These are phyloP conservation scores for Penaeus vannamei DNA, from an alignment of 1,140 invertebrate species.

Conservation along the genomic window DNA sequence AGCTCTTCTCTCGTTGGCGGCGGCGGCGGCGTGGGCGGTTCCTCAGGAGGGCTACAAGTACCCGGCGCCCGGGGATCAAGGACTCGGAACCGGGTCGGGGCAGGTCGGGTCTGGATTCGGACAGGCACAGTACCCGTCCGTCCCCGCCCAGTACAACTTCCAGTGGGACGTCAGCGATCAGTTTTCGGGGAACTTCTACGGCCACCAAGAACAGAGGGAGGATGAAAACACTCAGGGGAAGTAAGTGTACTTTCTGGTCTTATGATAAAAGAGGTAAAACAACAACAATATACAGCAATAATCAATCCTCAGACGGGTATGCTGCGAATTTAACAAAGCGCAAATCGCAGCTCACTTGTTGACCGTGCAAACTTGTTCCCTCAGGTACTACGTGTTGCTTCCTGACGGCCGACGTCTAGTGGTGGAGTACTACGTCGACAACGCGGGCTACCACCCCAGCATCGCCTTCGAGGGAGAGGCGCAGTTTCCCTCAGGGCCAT, in stretches of 20 bases:
- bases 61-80: too few species aligned
- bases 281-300: too few species aligned
- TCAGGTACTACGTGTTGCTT: constrained; percentile 46
- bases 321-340: too few species aligned
- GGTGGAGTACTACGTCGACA: constrained; percentile 38
- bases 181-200: constrained; percentile 31
- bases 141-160: constrained; percentile 45
- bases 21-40: too few species aligned
- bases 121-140: neutral
- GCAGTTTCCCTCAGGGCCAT: neutral
- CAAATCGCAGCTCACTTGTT: too few species aligned
- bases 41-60: too few species aligned
- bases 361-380: neutral
- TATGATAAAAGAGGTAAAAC: too few species aligned
- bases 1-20: too few species aligned
- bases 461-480: constrained; percentile 50
- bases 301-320: too few species aligned
- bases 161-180: constrained; percentile 42
- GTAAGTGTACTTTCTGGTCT: neutral
- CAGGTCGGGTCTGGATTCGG: neutral
- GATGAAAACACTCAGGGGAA: constrained; percentile 32
- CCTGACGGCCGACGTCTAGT: constrained; percentile 31
- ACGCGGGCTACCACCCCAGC: constrained; percentile 36
- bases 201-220: constrained; percentile 46
- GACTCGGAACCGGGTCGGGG: too few species aligned